Base-by-base conservation (phyloP, 2,113 vertebrate species). In the Gallinago jamesoni region DNA sequence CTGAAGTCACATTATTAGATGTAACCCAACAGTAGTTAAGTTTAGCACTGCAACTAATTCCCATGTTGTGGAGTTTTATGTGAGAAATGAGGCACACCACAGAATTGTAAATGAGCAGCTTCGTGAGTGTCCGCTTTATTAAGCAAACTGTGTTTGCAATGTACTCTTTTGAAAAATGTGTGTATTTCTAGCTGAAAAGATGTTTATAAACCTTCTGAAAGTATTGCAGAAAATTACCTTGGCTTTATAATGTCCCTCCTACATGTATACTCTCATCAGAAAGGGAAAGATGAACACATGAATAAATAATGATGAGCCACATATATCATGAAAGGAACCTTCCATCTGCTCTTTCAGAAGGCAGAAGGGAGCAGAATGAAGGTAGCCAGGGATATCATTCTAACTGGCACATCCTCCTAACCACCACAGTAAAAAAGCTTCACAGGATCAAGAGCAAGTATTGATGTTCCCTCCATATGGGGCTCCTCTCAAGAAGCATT, bases 271-370 rank as follows among this genome's bases (percentile, higher is more conserved):
- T 94, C 83, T 95, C 79, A 86, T 87, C 84, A 97, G 93, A 93
- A 89, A 94, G 68, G 96, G 87, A 89, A 92, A 85, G 91, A 95
- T 78, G 84, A 96, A 84, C 89, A 79, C 37, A 93, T 91, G 95
- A 96, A 94, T 93, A 97, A 97, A 93, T 86, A 96, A 98, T 87
- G 48, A 96, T 80, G 39, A 95, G 62, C 52, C 89, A 97, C 30
- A 52, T 89, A 66, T 23, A 89, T 75, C 62, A 62, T 30, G 28
- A 85, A 90, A 83, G 59, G 90, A 97, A 96, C 62, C 92, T 94
- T 97, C 88, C 95, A 94, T 86, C 95, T 97, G 76, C 59, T 97
- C 86, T 83, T 95, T 86, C 89, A 89, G 80, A 94, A 55, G 79
- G 90, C 64, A 81, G 72, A 72, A 80, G 57, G 45, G 60, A 86